phyloP scores from a whole-genome alignment of 2,113 vertebrate genomes.

The Corythornis vintsioides region DNA sequence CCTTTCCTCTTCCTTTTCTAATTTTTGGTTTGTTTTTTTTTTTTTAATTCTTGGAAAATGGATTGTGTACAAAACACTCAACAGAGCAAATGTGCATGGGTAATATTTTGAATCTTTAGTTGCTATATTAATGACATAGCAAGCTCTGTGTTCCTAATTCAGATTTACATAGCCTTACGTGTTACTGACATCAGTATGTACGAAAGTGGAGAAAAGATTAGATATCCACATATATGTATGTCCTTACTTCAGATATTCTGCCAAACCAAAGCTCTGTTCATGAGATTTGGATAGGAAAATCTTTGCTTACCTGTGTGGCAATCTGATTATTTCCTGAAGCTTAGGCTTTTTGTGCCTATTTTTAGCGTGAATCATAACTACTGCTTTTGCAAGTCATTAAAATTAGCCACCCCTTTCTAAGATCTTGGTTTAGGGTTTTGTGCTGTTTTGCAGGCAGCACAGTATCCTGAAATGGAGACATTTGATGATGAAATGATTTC shows the following conservation, averaged over 20 bases:
- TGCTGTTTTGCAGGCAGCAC: neutral
- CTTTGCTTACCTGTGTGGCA: constrained; percentile 16
- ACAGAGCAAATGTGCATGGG: neutral
- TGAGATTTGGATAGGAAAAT: neutral
- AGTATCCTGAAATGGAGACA: neutral
- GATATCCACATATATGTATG: neutral
- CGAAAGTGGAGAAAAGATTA: neutral
- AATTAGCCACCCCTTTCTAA: constrained; percentile 7
- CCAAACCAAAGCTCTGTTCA: neutral
- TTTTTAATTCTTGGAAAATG: neutral
- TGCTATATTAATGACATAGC: neutral
- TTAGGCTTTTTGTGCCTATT: constrained; percentile 44
- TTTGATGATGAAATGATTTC: neutral
- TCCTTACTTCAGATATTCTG: neutral
- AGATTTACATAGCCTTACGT: neutral
- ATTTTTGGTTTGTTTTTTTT: neutral
- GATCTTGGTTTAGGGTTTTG: neutral
- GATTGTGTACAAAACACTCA: neutral
- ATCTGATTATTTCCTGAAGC: constrained; percentile 35
- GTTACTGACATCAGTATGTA: neutral
- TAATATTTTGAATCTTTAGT: neutral
- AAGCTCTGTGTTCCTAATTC: neutral
- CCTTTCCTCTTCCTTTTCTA: neutral
- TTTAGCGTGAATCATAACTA: constrained; percentile 38
- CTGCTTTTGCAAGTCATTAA: constrained; percentile 18